Percentiles rank a stretch among this genome's conserved stretches.
Evolutionary conservation across 1,140 invertebrate species (phyloP).

Genomic region (Drosophila equinoxialis): DNA sequence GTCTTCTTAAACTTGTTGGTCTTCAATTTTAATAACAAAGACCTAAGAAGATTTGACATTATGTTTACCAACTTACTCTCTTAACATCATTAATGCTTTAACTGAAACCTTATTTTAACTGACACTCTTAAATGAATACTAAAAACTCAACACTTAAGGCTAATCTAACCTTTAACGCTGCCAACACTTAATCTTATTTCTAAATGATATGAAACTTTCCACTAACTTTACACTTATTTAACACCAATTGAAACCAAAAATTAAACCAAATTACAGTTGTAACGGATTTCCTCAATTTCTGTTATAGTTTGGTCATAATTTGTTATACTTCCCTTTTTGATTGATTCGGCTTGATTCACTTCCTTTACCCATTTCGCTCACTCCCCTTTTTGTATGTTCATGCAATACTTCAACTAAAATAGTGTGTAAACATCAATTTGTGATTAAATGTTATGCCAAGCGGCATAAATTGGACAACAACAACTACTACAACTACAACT

Average conservation of each 20-base stretch:
- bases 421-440: conserved; percentile 58
- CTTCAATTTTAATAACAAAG: too few species aligned
- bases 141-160: too few species aligned
- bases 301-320: neutral
- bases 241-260: neutral
- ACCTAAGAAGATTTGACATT: too few species aligned
- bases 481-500: neutral
- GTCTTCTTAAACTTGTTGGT: too few species aligned
- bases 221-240: too few species aligned
- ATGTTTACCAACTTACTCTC: too few species aligned
- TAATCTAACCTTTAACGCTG: too few species aligned
- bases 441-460: conserved; percentile 60
- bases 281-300: neutral
- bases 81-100: too few species aligned
- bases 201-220: neutral
- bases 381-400: too few species aligned
- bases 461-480: conserved; percentile 19
- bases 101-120: too few species aligned
- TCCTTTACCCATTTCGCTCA: neutral
- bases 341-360: neutral
- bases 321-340: conserved; percentile 1
- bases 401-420: conserved; percentile 24
- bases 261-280: neutral
- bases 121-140: too few species aligned
- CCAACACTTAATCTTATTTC: too few species aligned